Base-by-base conservation (phyloP, 2,113 vertebrate species). In the Neolamprologus caudopunctatus region DNA sequence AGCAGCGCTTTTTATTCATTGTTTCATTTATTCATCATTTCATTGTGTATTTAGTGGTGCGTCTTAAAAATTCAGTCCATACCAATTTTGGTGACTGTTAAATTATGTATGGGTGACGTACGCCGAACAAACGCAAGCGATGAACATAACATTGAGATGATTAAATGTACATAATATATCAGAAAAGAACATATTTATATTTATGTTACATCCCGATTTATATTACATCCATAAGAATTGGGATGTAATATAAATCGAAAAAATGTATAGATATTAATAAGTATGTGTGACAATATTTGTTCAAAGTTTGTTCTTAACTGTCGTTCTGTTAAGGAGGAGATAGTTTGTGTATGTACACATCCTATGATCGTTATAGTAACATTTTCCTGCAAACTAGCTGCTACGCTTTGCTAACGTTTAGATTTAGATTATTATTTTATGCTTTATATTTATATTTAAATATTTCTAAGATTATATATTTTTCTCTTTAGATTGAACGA, bases 111-210 rank as follows among this genome's bases (percentile, higher is more conserved):
- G n/a, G 3, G 63, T 40, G 63, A 40, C 3, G 1, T 68, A 21
- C 1, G 5, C 19, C 1, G 1, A 13, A 13, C 61, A 37, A 37
- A 68, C 0, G 0, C 63, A 13, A 40, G 33, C 4, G 4, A n/a
- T 7, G 6, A 66, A 0, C 17, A 2, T 66, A 35, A 66, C 10
- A 66, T 12, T 35, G 17, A 35, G 1, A 21, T 21, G 63, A 40
- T 68, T n/a, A 68, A 68, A 68, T 68, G 19, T 9, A 21, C 4
- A 40, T 4, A 68, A 37, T 13, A 13, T 40, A 40, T 68, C 33
- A 40, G 35, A 68, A 40, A 68, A 19, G 3, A 31, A 61, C 57
- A 3, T 31, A 61, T 61, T 31, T 31, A 61, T 61, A 61, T 61
- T 33, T 33, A 58, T 28, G 9, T 61, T 61, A 57, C 7, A 24